Evolutionary conservation across 2,888 invertebrate genomes (phyloP), one percentile per base, ranked within the genome.

Genomic region (Rhimphoctona megacephalus): DNA sequence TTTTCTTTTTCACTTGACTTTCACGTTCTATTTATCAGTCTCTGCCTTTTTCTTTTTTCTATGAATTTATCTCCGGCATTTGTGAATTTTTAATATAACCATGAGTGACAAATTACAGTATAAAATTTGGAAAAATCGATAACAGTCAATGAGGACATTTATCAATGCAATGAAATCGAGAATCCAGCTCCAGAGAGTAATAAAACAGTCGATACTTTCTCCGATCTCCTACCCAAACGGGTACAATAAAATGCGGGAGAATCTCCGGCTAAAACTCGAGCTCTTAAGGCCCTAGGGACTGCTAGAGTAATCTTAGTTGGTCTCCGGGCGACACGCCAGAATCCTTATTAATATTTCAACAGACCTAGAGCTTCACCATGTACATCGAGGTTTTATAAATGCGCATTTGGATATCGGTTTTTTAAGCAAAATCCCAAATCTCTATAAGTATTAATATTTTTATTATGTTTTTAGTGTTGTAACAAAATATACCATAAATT

Each of bases 181-280:
- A 72, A 80, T 39, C 14, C 64, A 66, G 49, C 85, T 85, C 76
- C 14, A 30, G 85, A 81, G 85, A 81, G 76, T 54, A 85, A 79
- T 83, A 84, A 84, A 84, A 77, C 52, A 17, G 81, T 81, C 81
- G 81, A 85, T 81, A 69, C 76, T 64, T 73, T 67, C 17, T 61
- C 30, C 52, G 64, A 73, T 33, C 39, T 22, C 30, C 9, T 43
- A n/a, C 19, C 61, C 61, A 66, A 64, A 54, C 57, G 79, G 33
- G 39, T 80, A 73, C 74, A 84, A 74, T 67, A 69, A 69, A 84
- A 69, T 72, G 74, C 57, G 33, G 36, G 67, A 7, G 39, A 72
- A 73, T 64, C 64, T 61, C 17, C 3, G 70, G 64, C 72, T 39
- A 30, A 49, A 81, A 67, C 67, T 52, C 25, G 49, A 83, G 57